phyloP scores from a whole-genome alignment of 2,888 invertebrate genomes.

The Entomobrya proxima region DNA sequence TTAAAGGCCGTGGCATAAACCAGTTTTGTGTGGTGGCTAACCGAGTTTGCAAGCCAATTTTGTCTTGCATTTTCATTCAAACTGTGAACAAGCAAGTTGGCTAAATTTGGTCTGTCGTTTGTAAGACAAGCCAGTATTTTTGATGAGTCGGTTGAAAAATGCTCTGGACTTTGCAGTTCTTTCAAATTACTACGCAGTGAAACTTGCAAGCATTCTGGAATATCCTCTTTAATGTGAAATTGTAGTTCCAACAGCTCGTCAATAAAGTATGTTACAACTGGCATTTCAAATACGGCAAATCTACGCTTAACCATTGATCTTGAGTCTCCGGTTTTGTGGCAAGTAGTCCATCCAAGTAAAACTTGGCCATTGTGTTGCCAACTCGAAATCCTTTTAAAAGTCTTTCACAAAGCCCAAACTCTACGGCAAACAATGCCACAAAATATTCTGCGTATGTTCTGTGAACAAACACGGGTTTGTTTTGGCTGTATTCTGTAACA shows the following conservation, averaged over 20 bases:
- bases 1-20: neutral
- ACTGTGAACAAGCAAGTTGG: neutral
- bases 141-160: neutral
- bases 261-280: neutral
- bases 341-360: neutral
- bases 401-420: neutral
- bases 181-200: neutral
- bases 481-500: neutral
- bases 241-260: neutral
- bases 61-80: neutral
- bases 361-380: neutral
- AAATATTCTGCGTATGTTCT: neutral
- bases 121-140: neutral
- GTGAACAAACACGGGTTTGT: neutral
- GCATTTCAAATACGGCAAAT: neutral
- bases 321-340: neutral
- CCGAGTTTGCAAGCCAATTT: neutral
- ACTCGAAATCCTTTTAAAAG: neutral
- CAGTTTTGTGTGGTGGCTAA: neutral
- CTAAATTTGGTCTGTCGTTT: neutral
- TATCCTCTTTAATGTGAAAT: neutral
- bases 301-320: too few relatives aligned
- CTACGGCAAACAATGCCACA: neutral
- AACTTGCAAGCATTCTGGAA: neutral
- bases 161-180: neutral